phyloP scores from a whole-genome alignment of 1,140 invertebrate genomes.

The Monochamus saltuarius region DNA sequence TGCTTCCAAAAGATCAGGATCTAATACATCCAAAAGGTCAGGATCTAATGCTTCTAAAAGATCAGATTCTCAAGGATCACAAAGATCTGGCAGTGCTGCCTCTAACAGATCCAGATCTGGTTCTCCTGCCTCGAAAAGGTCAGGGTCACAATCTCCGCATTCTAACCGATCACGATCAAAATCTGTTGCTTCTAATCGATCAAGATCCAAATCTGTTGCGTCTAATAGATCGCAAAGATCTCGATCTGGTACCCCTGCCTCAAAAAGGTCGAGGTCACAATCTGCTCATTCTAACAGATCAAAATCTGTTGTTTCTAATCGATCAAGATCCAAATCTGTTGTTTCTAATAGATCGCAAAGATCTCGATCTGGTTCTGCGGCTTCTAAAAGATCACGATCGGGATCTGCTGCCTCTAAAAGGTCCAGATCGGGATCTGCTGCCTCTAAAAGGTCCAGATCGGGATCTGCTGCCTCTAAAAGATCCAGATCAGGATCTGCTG shows the following conservation, averaged over 20 bases:
- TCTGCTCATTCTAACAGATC: conserved; percentile 24
- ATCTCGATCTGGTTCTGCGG: conserved; percentile 36
- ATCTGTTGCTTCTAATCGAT: conserved; percentile 13
- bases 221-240: conserved; percentile 40
- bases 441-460: conserved; percentile 29
- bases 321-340: conserved; percentile 34
- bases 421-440: conserved; percentile 25
- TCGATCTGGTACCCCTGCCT: conserved; percentile 30
- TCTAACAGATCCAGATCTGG: conserved; percentile 28
- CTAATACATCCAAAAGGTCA: conserved; percentile 40
- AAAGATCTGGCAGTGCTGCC: conserved; percentile 26
- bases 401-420: conserved; percentile 21
- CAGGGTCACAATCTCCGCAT: conserved; percentile 21
- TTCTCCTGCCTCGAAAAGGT: conserved; percentile 25
- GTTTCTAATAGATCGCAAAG: conserved; percentile 41
- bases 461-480: conserved; percentile 22
- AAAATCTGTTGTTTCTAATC: conserved; percentile 18
- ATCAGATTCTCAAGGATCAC: conserved; percentile 26
- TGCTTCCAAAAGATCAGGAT: conserved; percentile 22
- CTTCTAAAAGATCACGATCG: conserved; percentile 26
- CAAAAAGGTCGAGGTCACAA: conserved; percentile 23
- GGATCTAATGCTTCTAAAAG: conserved; percentile 36
- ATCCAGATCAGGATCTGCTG: conserved; percentile 28
- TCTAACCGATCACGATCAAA: conserved; percentile 27
- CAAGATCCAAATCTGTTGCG: conserved; percentile 39